These are phyloP conservation scores for Chironomus striatipennis DNA, from an alignment of 1,140 invertebrate species.

Conservation along the genomic window DNA sequence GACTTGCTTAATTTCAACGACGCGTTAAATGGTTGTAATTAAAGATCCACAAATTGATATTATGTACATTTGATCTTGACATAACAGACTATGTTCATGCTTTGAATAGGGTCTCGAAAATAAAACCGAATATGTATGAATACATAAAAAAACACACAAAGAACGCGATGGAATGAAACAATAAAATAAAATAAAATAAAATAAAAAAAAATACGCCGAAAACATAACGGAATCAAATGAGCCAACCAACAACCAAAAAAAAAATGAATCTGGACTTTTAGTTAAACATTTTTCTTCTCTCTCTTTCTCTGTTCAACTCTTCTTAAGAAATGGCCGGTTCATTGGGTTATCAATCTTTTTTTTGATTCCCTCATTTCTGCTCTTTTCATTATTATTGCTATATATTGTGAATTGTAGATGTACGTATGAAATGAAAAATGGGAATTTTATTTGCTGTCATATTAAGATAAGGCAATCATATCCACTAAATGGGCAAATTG, in stretches of 20 bases:
- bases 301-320: neutral
- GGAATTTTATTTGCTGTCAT: constrained; percentile 3
- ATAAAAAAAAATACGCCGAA: neutral
- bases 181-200: neutral
- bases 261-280: neutral
- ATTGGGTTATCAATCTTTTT: constrained; percentile 8
- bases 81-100: constrained; percentile 7
- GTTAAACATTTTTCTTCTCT: neutral
- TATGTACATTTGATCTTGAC: constrained; percentile 7
- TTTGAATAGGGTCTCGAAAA: neutral
- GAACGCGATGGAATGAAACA: constrained; percentile 11
- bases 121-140: neutral
- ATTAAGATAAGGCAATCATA: constrained; percentile 11
- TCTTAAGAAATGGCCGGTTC: constrained; percentile 19
- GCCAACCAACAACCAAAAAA: neutral
- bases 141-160: constrained; percentile 13
- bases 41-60: constrained; percentile 20
- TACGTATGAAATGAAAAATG: neutral
- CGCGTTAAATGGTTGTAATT: constrained; percentile 20
- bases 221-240: constrained; percentile 3
- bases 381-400: neutral
- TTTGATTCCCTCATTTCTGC: neutral
- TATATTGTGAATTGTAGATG: neutral
- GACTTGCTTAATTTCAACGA: neutral
- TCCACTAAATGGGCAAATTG: neutral